phyloP scores from a whole-genome alignment of 2,888 invertebrate genomes.

The Sesamia inferens region DNA sequence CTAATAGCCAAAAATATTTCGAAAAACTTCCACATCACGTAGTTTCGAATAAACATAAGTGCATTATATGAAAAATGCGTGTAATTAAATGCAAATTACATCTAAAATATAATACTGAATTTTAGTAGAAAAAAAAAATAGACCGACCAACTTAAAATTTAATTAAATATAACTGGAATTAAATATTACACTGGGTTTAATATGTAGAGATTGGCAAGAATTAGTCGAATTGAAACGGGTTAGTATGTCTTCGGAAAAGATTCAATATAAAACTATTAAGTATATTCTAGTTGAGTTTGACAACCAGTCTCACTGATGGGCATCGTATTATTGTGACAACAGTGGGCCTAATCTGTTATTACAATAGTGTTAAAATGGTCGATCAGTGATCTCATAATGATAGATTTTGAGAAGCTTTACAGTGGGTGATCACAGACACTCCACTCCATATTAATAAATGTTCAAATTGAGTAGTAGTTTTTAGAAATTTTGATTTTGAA shows the following conservation, averaged over 20 bases:
- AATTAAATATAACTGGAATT: constrained; percentile 73
- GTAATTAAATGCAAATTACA: constrained; percentile 64
- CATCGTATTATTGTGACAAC: no score
- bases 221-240: constrained; percentile 16
- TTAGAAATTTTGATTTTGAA: no score
- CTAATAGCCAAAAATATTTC: constrained; percentile 69
- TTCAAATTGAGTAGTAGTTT: no score
- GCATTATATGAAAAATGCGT: constrained; percentile 60
- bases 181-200: constrained; percentile 70
- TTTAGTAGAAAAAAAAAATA: constrained; percentile 53
- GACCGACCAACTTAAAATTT: constrained; percentile 64
- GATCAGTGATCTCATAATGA: no score
- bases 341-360: no score
- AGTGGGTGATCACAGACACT: no score
- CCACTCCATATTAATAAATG: no score
- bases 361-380: no score
- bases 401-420: no score
- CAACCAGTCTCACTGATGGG: no score
- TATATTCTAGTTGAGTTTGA: not conserved
- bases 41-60: constrained; percentile 62
- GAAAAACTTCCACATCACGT: constrained; percentile 60
- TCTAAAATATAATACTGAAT: constrained; percentile 71
- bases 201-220: constrained; percentile 56
- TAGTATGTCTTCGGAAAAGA: not conserved
- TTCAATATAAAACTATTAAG: constrained; percentile 11